These are phyloP conservation scores for Drosophila equinoxialis DNA, from an alignment of 1,140 invertebrate species.

Conservation along the genomic window DNA sequence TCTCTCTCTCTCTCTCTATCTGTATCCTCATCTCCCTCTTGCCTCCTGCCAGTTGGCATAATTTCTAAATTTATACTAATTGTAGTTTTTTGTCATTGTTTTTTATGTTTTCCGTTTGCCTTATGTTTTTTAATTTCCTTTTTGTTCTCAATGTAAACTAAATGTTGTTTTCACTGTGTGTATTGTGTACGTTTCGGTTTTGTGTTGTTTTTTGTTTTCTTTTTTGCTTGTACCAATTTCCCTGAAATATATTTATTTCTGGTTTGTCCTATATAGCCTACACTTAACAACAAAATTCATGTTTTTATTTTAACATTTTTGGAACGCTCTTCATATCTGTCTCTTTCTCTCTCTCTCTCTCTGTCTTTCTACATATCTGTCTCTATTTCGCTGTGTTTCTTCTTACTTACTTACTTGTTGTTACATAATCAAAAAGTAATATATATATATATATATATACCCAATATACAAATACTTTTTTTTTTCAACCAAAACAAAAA, in stretches of 20 bases:
- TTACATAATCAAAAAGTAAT: conserved; percentile 82
- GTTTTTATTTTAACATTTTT: conserved; percentile 1
- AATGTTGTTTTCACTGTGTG: conserved; percentile 32
- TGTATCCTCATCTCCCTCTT: conserved; percentile 21
- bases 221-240: conserved; percentile 6
- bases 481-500: conserved; percentile 58
- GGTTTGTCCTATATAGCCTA: conserved; percentile 3
- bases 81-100: conserved; percentile 38
- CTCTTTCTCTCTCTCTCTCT: conserved; percentile 21
- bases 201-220: too few relatives aligned
- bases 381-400: conserved; percentile 30
- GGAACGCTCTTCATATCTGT: conserved; percentile 7
- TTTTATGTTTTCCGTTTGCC: conserved; percentile 36
- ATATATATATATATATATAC: conserved; percentile 63
- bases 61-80: conserved; percentile 72
- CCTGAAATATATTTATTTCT: not conserved
- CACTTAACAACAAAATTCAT: conserved; percentile 3
- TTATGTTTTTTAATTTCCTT: conserved; percentile 34
- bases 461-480: conserved; percentile 22
- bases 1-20: conserved; percentile 12
- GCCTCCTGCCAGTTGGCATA: conserved; percentile 62
- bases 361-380: conserved; percentile 45
- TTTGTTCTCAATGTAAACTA: conserved; percentile 13
- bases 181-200: not conserved
- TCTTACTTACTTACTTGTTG: conserved; percentile 50